Base-by-base conservation (phyloP, 1,140 invertebrate species). In the Goniozus legneri region DNA sequence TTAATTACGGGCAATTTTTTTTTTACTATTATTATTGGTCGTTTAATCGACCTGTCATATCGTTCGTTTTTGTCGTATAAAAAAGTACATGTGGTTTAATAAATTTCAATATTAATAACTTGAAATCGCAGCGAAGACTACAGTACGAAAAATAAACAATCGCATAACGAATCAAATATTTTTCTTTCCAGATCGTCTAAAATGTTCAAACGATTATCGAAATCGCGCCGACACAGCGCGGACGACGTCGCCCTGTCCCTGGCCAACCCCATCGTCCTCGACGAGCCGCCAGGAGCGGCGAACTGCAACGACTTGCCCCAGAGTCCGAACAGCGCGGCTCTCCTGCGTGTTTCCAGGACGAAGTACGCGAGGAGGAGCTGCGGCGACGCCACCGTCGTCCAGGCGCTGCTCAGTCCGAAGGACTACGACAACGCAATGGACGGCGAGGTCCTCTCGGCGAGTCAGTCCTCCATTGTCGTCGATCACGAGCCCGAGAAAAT, bases 391-490 rank as follows among this genome's bases (percentile, higher is more conserved):
- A 51, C 63, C 21, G 43, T 56, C 30, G 58, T 70, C 62, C 60
- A 64, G 31, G 51, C 62, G 18, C 54, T 65, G 42, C 64, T 73
- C 39, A 44, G 22, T 20, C 36, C 47, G 16, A 67, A 64, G 24
- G 59, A 73, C 40, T 53, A 64, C 20, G 46, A 58, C 34, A 56
- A 60, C 40, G 57, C 48, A 31, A 51, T 52, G 43, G 66, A 70
- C 37, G 58, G 63, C 15, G 76, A 76, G n/a, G n/a, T n/a, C n/a
- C n/a, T n/a, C n/a, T n/a, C n/a, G n/a, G n/a, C n/a, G n/a, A n/a
- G n/a, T n/a, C 79, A 10, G 67, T 80, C 79, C 79, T 3, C 78
- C 78, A 16, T 74, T 44, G 78, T 79, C 49, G 71, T 80, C 21
- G 78, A 79, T 44, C 75, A 77, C 30, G 77, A 78, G 46, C 68